phyloP scores from a whole-genome alignment of 2,888 invertebrate species.

The Syrphus vitripennis region DNA sequence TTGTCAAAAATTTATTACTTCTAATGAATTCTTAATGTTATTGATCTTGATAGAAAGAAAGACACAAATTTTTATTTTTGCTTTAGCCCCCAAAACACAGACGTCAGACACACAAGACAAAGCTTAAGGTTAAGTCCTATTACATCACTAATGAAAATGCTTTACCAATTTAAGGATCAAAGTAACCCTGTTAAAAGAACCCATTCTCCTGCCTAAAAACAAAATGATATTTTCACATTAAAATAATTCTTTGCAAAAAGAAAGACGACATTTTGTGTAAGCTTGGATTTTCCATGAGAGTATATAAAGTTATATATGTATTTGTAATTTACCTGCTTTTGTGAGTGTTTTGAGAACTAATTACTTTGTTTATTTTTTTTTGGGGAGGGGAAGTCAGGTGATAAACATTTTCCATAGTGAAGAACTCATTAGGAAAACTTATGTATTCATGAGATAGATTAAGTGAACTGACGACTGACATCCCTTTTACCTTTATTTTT shows the following conservation, averaged over 20 bases:
- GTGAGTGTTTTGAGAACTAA: not conserved
- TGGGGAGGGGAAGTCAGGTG: not conserved
- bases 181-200: not conserved
- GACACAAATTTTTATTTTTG: not conserved
- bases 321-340: not conserved
- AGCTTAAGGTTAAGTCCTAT: not conserved
- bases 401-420: conserved; percentile 47
- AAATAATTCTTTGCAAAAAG: not conserved
- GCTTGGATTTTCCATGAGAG: not conserved
- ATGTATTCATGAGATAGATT: conserved; percentile 67
- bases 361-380: not conserved
- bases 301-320: not conserved
- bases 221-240: conserved; percentile 27
- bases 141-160: conserved; percentile 18
- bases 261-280: not conserved
- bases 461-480: conserved; percentile 39
- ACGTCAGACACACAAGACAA: not conserved
- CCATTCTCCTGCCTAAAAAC: no score
- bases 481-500: not conserved
- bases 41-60: not conserved
- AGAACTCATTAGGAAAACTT: conserved; percentile 67
- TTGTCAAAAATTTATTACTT: no score
- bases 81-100: not conserved
- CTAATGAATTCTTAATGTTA: no score
- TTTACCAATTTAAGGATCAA: conserved; percentile 13